phyloP scores from a whole-genome alignment of 1,140 invertebrate species.

The Drosophila burlai region DNA sequence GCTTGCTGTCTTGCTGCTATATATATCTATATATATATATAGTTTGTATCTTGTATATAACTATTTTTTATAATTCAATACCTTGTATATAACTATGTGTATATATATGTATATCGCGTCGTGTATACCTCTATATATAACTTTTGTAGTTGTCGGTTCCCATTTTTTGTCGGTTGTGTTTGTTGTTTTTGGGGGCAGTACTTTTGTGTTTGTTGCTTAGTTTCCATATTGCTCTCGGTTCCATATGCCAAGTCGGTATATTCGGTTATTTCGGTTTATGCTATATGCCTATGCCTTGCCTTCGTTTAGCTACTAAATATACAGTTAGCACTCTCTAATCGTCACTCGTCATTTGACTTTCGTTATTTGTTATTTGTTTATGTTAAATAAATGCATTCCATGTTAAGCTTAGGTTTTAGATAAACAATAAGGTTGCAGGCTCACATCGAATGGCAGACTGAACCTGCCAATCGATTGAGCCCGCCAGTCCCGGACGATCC shows the following conservation, averaged over 20 bases:
- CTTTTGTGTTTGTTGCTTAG: conserved; percentile 46
- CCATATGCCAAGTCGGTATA: conserved; percentile 43
- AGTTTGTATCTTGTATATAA: conserved; percentile 31
- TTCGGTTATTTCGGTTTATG: conserved; percentile 34
- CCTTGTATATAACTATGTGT: conserved; percentile 35
- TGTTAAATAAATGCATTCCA: conserved; percentile 64
- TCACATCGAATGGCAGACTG: conserved; percentile 22
- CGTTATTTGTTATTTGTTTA: conserved; percentile 2
- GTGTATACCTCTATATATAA: conserved; percentile 44
- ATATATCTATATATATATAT: conserved; percentile 4
- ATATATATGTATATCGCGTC: conserved; percentile 38
- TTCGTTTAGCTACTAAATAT: conserved; percentile 78
- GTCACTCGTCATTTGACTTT: neutral
- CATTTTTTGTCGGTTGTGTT: conserved; percentile 51
- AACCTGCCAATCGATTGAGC: conserved; percentile 21
- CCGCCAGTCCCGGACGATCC: conserved; percentile 53
- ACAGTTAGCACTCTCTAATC: conserved; percentile 56
- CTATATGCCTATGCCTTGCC: conserved; percentile 39
- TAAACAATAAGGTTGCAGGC: conserved; percentile 59
- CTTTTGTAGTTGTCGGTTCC: conserved; percentile 45
- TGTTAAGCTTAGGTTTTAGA: conserved; percentile 63
- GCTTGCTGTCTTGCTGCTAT: conserved; percentile 15
- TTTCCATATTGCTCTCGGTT: conserved; percentile 73
- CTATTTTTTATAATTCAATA: conserved; percentile 31
- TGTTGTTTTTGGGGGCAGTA: conserved; percentile 51